phyloP scores from a whole-genome alignment of 2,797 vertebrate species.

The Erpetoichthys calabaricus region DNA sequence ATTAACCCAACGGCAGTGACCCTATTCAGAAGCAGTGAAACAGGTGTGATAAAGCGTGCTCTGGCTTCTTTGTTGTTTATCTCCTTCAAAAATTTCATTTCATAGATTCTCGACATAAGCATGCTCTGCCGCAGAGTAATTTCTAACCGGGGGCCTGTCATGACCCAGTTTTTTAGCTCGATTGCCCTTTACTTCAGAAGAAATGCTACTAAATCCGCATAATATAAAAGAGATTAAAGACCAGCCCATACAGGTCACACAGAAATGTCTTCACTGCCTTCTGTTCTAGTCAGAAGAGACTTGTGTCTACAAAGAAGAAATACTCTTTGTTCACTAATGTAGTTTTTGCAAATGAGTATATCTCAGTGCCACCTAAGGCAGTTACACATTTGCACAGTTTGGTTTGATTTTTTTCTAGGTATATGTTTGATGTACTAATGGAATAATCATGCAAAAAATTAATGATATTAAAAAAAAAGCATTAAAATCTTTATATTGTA shows the following conservation, averaged over 20 bases:
- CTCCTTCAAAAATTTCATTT: slow-evolving; percentile 11
- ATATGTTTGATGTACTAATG: no score
- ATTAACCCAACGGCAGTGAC: background rate
- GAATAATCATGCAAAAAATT: no score
- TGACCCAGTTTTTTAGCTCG: slow-evolving; percentile 29
- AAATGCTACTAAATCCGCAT: slow-evolving; percentile 17
- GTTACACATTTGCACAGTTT: no score
- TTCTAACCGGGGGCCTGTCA: slow-evolving; percentile 28
- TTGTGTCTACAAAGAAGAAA: no score
- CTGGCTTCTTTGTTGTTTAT: slow-evolving; percentile 16
- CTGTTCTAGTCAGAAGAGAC: no score
- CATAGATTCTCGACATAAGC: slow-evolving; percentile 11
- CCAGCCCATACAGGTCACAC: slow-evolving; percentile 18
- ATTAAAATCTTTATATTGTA: no score
- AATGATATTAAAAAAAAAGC: no score
- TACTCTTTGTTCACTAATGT: no score
- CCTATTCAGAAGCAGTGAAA: slow-evolving; percentile 1
- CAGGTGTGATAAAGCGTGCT: slow-evolving; percentile 9
- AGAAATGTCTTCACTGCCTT: slow-evolving; percentile 8
- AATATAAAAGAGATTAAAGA: slow-evolving; percentile 22
- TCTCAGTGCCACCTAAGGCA: no score
- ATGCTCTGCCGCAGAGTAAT: slow-evolving; percentile 17
- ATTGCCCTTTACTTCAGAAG: slow-evolving; percentile 3
- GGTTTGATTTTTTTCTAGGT: no score
- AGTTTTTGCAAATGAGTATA: no score